These are phyloP conservation scores for Hepsetus odoe DNA, from an alignment of 2,113 vertebrate genomes.

Conservation along the genomic window DNA sequence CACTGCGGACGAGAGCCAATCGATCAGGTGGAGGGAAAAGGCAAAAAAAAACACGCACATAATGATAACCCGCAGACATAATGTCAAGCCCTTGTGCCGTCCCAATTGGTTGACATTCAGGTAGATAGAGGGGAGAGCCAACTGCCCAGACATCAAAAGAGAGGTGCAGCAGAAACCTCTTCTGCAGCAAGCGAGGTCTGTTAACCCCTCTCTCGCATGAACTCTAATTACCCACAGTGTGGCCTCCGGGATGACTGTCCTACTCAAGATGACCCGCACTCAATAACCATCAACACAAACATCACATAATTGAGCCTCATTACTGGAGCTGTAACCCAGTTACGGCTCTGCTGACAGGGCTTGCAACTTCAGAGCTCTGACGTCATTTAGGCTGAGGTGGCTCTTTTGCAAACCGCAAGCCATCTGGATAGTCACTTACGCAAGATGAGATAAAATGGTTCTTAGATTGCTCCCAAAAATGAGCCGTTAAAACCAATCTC, in stretches of 20 bases:
- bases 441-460: not conserved
- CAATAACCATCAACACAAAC: slow-evolving; percentile 70
- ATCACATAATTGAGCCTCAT: slow-evolving; percentile 68
- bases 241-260: slow-evolving; percentile 60
- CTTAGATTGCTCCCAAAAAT: slow-evolving; percentile 24
- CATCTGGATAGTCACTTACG: slow-evolving; percentile 14
- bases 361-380: not conserved
- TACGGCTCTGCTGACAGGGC: not conserved
- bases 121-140: slow-evolving; percentile 67
- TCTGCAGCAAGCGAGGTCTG: slow-evolving; percentile 65
- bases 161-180: slow-evolving; percentile 61
- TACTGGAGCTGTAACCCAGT: slow-evolving; percentile 56
- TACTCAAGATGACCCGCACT: slow-evolving; percentile 50
- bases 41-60: slow-evolving; percentile 75
- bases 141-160: slow-evolving; percentile 74
- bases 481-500: not conserved
- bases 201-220: slow-evolving; percentile 69
- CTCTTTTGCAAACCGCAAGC: slow-evolving; percentile 12
- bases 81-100: slow-evolving; percentile 80
- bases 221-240: slow-evolving; percentile 72
- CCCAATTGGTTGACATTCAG: slow-evolving; percentile 84
- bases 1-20: slow-evolving; percentile 83
- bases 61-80: slow-evolving; percentile 95
- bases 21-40: slow-evolving; percentile 77
- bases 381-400: not conserved